Evolutionary conservation across 2,797 vertebrate species (phyloP), one percentile per base, ranked within the genome.

Genomic region (Gallirallus australis): DNA sequence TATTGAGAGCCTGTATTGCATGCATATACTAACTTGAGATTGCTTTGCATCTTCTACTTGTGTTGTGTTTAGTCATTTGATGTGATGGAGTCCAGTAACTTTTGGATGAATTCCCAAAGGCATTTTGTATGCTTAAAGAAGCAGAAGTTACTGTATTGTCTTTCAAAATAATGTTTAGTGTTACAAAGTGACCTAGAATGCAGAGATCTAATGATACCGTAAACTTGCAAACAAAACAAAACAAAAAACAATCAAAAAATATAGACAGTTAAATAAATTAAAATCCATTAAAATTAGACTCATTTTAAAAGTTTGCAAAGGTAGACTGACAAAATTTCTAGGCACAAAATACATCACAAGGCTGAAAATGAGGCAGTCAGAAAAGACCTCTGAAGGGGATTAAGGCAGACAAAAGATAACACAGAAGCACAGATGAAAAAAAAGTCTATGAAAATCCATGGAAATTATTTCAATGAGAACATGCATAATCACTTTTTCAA

Each of bases 161-260:
- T 68, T 82, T 72, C 17, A 80, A 72, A 85, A 80, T 39, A 5
- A 11, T 45, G 2, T 24, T 3, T 69, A 9, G 39, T 42, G 40
- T 40, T 42, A 57, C 4, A 28, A 77, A 82, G 31, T 6, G 6
- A 25, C 17, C 8, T 52, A 60, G 31, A 4, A 39, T 28, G 13
- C 11, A 80, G 21, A 12, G 17, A 30, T 25, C 14, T 71, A 72
- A 27, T 37, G 3, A 17, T 12, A 57, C 1, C 1, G 33, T 30
- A 68, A 56, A 30, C 0, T 47, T 47, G 2, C 70, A 53, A 80
- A 30, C 42, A 45, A 45, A 45, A 45, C 39, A 40, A 40, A 40
- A 16, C 2, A 24, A 15, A 8, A 1, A 15, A 16, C 9, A 39
- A 4, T 7, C 6, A 68, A 1, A 15, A 79, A 19, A 19, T 21